phyloP scores from a whole-genome alignment of 2,113 vertebrate species.

The Setophaga kirtlandii region DNA sequence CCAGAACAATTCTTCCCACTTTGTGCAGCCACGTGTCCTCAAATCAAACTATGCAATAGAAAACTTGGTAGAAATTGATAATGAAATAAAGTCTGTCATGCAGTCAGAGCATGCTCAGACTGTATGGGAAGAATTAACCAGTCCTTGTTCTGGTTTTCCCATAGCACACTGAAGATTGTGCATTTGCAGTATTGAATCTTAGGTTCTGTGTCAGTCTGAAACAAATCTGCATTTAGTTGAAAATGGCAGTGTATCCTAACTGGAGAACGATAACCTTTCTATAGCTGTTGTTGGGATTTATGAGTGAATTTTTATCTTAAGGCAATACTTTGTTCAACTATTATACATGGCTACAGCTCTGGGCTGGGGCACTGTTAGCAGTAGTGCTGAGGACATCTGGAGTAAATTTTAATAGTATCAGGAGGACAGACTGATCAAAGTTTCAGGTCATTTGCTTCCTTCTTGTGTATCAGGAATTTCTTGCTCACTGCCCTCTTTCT shows the following conservation, averaged over 20 bases:
- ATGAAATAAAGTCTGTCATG: neutral
- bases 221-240: neutral
- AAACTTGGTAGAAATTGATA: neutral
- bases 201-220: neutral
- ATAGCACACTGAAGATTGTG: neutral
- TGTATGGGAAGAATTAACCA: neutral
- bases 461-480: neutral
- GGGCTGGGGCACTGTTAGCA: neutral
- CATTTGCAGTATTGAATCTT: neutral
- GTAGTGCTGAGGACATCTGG: neutral
- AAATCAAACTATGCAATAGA: neutral
- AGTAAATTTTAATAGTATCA: neutral
- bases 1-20: neutral
- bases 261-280: neutral
- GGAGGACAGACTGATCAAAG: neutral
- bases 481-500: neutral
- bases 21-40: neutral
- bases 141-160: neutral
- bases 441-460: conserved; percentile 1
- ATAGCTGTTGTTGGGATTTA: neutral
- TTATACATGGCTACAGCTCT: neutral
- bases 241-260: neutral
- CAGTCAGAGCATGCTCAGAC: neutral
- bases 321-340: neutral
- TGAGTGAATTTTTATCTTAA: neutral